A percentile compares a stretch with the other conserved stretches of the same genome.
phyloP scores from a whole-genome alignment of 1,140 invertebrate species.

The Caenorhabditis inopinata region DNA sequence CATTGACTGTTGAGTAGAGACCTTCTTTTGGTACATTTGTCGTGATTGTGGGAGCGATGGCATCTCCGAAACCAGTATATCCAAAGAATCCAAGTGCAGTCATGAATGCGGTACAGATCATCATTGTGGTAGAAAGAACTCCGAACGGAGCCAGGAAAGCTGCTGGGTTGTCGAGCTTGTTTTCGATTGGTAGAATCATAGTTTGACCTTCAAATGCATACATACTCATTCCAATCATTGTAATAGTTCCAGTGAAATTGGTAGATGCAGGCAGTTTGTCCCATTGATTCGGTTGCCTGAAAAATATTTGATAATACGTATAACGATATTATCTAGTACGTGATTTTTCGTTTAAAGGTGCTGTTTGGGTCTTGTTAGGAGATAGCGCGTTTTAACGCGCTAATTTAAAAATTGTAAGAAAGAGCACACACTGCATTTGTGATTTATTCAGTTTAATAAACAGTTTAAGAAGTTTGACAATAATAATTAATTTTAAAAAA shows the following conservation, averaged over 20 bases:
- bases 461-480: too few relatives aligned
- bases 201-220: slow-evolving; percentile 70
- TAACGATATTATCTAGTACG: slow-evolving; percentile 22
- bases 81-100: slow-evolving; percentile 61
- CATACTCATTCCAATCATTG: slow-evolving; percentile 68
- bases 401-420: too few relatives aligned
- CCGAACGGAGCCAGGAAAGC: slow-evolving; percentile 68
- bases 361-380: too few relatives aligned
- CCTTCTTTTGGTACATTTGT: slow-evolving; percentile 68
- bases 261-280: slow-evolving; percentile 56
- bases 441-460: too few relatives aligned
- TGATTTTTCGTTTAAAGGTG: too few relatives aligned
- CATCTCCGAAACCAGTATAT: slow-evolving; percentile 68
- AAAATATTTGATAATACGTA: slow-evolving; percentile 33
- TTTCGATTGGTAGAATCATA: slow-evolving; percentile 69
- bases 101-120: slow-evolving; percentile 67
- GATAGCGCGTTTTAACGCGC: too few relatives aligned
- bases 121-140: slow-evolving; percentile 69
- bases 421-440: too few relatives aligned
- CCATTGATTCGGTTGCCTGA: slow-evolving; percentile 58
- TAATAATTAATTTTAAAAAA: too few relatives aligned
- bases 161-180: slow-evolving; percentile 67
- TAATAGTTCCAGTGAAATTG: slow-evolving; percentile 60
- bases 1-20: slow-evolving; percentile 62
- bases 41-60: slow-evolving; percentile 68